A percentile compares a stretch with the other conserved stretches of the same genome.
These are phyloP conservation scores for Hylaeus volcanicus DNA, from an alignment of 1,140 invertebrate genomes.

Conservation along the genomic window DNA sequence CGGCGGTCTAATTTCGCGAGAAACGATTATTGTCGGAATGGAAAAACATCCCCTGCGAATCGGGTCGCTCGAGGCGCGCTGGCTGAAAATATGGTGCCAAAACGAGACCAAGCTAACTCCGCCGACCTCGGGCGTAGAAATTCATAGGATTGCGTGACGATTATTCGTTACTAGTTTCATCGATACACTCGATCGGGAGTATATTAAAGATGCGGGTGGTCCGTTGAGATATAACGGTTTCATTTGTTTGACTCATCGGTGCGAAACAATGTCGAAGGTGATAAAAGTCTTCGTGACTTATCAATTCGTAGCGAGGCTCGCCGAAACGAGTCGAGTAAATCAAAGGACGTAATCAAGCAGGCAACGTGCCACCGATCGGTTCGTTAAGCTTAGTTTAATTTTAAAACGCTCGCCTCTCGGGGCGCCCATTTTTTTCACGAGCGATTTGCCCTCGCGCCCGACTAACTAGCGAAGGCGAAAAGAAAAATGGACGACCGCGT, in stretches of 20 bases:
- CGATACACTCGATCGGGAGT: neutral
- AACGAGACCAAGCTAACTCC: no score
- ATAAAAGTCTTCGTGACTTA: neutral
- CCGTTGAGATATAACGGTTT: neutral
- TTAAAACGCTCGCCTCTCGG: conserved; percentile 37
- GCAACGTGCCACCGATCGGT: conserved; percentile 37
- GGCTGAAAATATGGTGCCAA: neutral
- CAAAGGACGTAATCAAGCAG: conserved; percentile 39
- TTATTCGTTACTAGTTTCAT: no score
- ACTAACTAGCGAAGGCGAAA: conserved; percentile 34
- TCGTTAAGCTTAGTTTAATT: conserved; percentile 57
- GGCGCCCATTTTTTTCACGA: conserved; percentile 43
- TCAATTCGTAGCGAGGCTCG: conserved; percentile 3
- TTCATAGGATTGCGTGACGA: no score
- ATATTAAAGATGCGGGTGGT: no score
- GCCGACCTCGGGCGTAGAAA: no score
- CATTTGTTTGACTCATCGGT: no score
- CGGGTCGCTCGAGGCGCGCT: neutral
- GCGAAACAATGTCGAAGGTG: no score
- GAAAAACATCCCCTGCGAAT: conserved; percentile 24
- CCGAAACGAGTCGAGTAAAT: conserved; percentile 24
- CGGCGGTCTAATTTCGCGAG: conserved; percentile 32
- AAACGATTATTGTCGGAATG: conserved; percentile 23
- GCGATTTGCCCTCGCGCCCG: conserved; percentile 42
- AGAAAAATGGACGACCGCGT: conserved; percentile 23